These are phyloP conservation scores for Radopholus similis DNA, from an alignment of 1,140 invertebrate species.

Conservation along the genomic window DNA sequence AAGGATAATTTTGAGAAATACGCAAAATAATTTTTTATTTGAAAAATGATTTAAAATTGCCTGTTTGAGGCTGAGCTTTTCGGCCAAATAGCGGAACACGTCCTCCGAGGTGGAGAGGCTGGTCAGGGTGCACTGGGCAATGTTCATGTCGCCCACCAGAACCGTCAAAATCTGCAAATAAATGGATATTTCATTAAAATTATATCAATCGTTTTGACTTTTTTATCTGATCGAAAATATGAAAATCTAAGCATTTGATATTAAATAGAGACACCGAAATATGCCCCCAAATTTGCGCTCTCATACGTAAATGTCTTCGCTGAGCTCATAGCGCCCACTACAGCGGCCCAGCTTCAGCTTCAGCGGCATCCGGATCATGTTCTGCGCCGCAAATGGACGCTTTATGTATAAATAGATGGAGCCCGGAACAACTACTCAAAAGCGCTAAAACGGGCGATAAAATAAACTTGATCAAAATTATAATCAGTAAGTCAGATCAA, in stretches of 20 bases:
- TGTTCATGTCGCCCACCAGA: slow-evolving; percentile 38
- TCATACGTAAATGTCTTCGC: slow-evolving; percentile 45
- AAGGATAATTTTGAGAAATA: not conserved
- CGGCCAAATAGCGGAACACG: slow-evolving; percentile 44
- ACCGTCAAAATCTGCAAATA: slow-evolving; percentile 45
- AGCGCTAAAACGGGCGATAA: too few relatives aligned
- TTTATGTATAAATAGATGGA: too few relatives aligned
- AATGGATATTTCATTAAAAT: not conserved
- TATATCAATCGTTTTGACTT: not conserved
- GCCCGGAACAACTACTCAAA: too few relatives aligned
- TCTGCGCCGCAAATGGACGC: too few relatives aligned
- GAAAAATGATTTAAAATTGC: slow-evolving; percentile 21
- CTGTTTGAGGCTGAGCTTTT: slow-evolving; percentile 47
- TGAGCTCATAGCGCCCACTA: slow-evolving; percentile 50
- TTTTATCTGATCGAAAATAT: too few relatives aligned
- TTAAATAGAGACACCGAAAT: too few relatives aligned
- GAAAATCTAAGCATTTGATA: not conserved
- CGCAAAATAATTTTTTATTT: slow-evolving; percentile 4
- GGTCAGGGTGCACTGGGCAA: slow-evolving; percentile 48
- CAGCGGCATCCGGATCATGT: slow-evolving; percentile 50
- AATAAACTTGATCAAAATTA: too few relatives aligned
- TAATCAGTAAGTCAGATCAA: too few relatives aligned
- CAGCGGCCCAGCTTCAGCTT: slow-evolving; percentile 51
- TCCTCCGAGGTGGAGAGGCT: slow-evolving; percentile 44
- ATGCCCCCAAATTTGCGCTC: too few relatives aligned